phyloP scores from a whole-genome alignment of 1,140 invertebrate species.

The Solenopsis fugax region DNA sequence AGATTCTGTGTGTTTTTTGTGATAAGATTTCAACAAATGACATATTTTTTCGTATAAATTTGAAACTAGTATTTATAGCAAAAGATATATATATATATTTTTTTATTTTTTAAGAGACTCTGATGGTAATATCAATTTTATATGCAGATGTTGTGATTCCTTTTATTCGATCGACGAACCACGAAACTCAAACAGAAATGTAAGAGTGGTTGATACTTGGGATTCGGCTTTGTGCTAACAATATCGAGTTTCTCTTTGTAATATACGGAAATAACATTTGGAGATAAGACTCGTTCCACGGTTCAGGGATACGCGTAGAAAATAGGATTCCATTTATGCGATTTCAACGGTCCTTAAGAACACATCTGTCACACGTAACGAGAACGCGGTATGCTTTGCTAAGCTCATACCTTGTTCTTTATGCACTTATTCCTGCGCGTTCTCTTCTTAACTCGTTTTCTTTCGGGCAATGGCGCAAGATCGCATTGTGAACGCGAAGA shows the following conservation, averaged over 20 bases:
- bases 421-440: constrained; percentile 34
- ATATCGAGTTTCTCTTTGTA: constrained; percentile 21
- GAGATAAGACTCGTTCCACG: constrained; percentile 57
- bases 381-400: constrained; percentile 32
- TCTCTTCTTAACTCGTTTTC: constrained; percentile 26
- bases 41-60: background rate
- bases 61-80: background rate
- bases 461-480: constrained; percentile 16
- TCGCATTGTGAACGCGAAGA: constrained; percentile 3
- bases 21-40: background rate
- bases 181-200: constrained; percentile 33
- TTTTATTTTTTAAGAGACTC: constrained; percentile 5
- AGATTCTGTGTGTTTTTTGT: background rate
- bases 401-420: constrained; percentile 48
- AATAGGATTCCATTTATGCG: constrained; percentile 56
- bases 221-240: constrained; percentile 35
- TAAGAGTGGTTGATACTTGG: constrained; percentile 20
- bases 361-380: constrained; percentile 50
- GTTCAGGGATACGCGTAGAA: constrained; percentile 17
- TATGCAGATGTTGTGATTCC: constrained; percentile 4
- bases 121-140: constrained; percentile 52
- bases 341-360: constrained; percentile 50
- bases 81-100: background rate
- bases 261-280: constrained; percentile 50
- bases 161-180: constrained; percentile 28